These are phyloP conservation scores for Cossypha caffra DNA, from an alignment of 2,797 vertebrate genomes.

Conservation along the genomic window DNA sequence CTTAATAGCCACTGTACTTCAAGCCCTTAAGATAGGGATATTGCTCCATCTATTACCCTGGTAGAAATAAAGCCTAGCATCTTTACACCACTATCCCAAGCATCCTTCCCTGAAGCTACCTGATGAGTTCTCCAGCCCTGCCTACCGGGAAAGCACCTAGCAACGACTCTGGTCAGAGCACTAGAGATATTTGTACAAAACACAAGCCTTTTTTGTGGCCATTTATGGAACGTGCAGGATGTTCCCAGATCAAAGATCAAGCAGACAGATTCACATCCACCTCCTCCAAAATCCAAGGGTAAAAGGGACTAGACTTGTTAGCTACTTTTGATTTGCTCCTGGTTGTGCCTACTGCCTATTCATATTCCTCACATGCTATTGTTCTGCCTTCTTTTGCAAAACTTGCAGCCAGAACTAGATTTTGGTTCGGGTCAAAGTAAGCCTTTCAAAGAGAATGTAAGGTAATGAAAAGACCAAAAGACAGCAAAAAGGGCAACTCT, in stretches of 20 bases:
- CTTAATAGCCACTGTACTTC: neutral
- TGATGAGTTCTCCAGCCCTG: neutral
- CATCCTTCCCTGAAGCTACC: neutral
- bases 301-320: neutral
- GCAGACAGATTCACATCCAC: neutral
- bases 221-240: neutral
- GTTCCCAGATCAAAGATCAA: neutral
- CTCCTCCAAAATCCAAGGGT: neutral
- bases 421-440: neutral
- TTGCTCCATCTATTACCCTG: neutral
- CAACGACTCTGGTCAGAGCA: neutral
- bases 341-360: neutral
- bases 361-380: neutral
- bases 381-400: neutral
- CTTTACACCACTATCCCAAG: neutral
- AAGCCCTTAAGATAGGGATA: slow-evolving; percentile 1
- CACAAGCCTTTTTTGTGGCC: neutral
- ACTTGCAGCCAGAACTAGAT: neutral
- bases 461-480: neutral
- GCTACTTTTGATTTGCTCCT: neutral
- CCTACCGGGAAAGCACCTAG: neutral
- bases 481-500: neutral
- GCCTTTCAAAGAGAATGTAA: neutral
- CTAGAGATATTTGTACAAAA: neutral
- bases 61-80: neutral